Evolutionary conservation across 1,140 invertebrate genomes (phyloP), one percentile per base, ranked within the genome.

Genomic region (Battus philenor): DNA sequence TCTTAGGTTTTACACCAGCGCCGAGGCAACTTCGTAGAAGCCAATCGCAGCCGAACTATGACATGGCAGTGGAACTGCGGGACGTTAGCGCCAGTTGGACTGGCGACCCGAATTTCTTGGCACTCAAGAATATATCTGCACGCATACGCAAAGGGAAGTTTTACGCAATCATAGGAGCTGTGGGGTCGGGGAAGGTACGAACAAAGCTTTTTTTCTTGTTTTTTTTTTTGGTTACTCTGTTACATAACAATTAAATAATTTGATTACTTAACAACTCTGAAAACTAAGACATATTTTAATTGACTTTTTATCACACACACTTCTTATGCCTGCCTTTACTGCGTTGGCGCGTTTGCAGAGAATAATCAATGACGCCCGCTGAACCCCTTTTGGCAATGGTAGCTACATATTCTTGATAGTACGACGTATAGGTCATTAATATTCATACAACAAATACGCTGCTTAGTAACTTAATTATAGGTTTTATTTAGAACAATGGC

Each of bases 151-250:
- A 79, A 9, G 90, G 91, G 2, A 79, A 90, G 41, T 58, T 91
- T 1, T 74, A 89, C 13, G 88, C 87, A 1, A 71, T 93, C 2
- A 88, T 92, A 6, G 95, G 95, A 13, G 88, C 91, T 33, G 92
- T 97, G 9, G 95, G 95, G n/a, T 87, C 91, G 3, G 94, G 95
- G 7, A 97, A 97, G 87, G 91, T 74, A 52, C 0, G 4, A 11
- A 6, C 2, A 10, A 22, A 5, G 16, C 15, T 1, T 29, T n/a
- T 32, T 4, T n/a, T 10, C 4, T 15, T n/a, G 10, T 32, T 15
- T 32, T 15, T 8, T 32, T 15, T 32, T 13, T 32, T 13, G 9
- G n/a, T 9, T 10, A n/a, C n/a, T n/a, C 22, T 4, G 9, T 9
- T 29, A 29, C 9, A 9, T 29, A 29, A 20, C 18, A 2, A 20